phyloP scores from a whole-genome alignment of 2,797 vertebrate genomes.

The Enteromius mattozi region DNA sequence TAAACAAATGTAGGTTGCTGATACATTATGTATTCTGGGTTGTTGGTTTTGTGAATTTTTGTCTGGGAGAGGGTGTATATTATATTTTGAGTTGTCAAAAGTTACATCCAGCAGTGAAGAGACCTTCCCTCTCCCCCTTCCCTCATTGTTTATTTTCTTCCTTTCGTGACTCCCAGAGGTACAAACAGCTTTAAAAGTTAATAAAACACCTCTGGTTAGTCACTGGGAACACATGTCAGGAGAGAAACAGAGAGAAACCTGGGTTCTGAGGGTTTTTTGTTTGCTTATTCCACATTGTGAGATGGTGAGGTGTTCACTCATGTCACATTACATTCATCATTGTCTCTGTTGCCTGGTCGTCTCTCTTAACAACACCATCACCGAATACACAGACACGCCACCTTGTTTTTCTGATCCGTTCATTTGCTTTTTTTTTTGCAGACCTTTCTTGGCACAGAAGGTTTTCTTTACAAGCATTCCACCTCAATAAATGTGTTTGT shows the following conservation, averaged over 20 bases:
- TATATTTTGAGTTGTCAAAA: conserved; percentile 29
- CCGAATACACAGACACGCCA: conserved; percentile 36
- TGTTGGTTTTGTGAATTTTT: background rate
- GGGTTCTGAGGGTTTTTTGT: conserved; percentile 23
- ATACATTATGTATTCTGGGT: background rate
- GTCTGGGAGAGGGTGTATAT: background rate
- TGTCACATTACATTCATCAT: conserved; percentile 55
- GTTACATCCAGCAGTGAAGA: conserved; percentile 9
- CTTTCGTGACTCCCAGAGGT: conserved; percentile 55
- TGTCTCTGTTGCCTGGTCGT: conserved; percentile 41
- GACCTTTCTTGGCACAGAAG: conserved; percentile 51
- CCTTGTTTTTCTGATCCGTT: conserved; percentile 42
- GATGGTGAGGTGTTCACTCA: conserved; percentile 43
- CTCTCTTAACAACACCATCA: conserved; percentile 48
- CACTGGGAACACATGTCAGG: conserved; percentile 53
- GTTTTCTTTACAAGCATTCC: conserved; percentile 62
- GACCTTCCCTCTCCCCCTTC: background rate
- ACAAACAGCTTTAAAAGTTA: conserved; percentile 60
- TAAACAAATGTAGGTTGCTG: conserved; percentile 2
- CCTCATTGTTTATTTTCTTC: conserved; percentile 48
- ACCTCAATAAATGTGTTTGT: conserved; percentile 65
- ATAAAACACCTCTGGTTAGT: conserved; percentile 64
- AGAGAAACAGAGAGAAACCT: conserved; percentile 31
- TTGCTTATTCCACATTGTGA: conserved; percentile 49
- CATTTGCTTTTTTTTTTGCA: conserved; percentile 26